Conservation (phyloP, 1,140 invertebrate genomes). For the Centruroides sculpturatus region DNA sequence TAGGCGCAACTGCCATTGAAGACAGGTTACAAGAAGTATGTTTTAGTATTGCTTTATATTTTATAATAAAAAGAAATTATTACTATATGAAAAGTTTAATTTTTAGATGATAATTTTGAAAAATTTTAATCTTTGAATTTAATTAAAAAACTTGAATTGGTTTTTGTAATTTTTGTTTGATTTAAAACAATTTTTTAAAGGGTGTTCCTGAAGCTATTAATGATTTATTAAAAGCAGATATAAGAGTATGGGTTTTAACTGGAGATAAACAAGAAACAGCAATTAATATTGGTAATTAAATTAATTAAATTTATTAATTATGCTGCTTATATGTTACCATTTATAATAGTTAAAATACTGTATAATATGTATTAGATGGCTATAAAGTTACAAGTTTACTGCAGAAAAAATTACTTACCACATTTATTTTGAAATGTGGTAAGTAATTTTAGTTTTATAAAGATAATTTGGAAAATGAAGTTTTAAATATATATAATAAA, state of each 20-base stretch:
- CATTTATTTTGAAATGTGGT: too few relatives aligned
- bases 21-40: slow-evolving; percentile 78
- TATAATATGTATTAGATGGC: too few relatives aligned
- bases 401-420: too few relatives aligned
- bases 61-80: neutral
- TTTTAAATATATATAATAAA: too few relatives aligned
- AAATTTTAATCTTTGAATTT: neutral
- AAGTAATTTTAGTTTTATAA: too few relatives aligned
- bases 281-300: slow-evolving; percentile 73
- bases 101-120: neutral
- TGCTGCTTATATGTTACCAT: neutral
- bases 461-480: too few relatives aligned
- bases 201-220: slow-evolving; percentile 83
- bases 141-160: neutral
- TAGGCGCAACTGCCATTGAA: slow-evolving; percentile 91
- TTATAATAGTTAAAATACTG: too few relatives aligned
- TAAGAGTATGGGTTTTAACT: slow-evolving; percentile 88
- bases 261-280: slow-evolving; percentile 99
- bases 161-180: neutral
- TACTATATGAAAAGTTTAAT: neutral
- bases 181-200: slow-evolving; percentile 10
- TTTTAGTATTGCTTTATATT: neutral
- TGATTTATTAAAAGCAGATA: slow-evolving; percentile 73
- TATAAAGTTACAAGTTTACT: too few relatives aligned
- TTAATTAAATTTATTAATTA: neutral